Evolutionary conservation across 2,113 vertebrate species (phyloP).

Genomic region (Silurus glanis): DNA sequence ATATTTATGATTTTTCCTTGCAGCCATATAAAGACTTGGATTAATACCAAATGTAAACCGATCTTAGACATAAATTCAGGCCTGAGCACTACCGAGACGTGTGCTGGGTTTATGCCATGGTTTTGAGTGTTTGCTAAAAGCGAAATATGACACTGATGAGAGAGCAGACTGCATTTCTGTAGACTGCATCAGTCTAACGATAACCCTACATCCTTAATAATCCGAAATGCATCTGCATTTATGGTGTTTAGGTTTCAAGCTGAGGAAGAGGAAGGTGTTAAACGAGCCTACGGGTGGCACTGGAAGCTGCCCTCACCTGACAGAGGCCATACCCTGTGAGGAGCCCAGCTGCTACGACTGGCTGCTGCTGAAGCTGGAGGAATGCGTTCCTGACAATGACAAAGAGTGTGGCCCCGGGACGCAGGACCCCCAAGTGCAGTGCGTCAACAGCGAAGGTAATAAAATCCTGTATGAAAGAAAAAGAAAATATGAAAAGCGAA

Average conservation of each 20-base stretch:
- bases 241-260: conserved; percentile 83
- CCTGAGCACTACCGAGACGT: too few species aligned
- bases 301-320: conserved; percentile 88
- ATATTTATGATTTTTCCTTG: neutral
- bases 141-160: neutral
- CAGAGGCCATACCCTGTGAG: conserved; percentile 94
- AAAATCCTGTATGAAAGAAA: neutral
- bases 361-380: conserved; percentile 82
- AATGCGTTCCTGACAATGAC: conserved; percentile 88
- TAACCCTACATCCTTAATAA: neutral
- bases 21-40: neutral
- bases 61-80: neutral
- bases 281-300: conserved; percentile 85
- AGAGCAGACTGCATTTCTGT: too few species aligned
- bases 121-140: neutral
- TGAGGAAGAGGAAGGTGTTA: conserved; percentile 85
- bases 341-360: conserved; percentile 94
- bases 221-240: neutral
- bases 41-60: neutral
- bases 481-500: neutral
- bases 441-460: conserved; percentile 90
- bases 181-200: neutral
- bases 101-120: neutral
- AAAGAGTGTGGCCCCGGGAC: conserved; percentile 86
- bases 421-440: conserved; percentile 85